Evolutionary conservation across 2,888 invertebrate species (phyloP), one percentile per base, ranked within the genome.

Genomic region (Steromphala cineraria): DNA sequence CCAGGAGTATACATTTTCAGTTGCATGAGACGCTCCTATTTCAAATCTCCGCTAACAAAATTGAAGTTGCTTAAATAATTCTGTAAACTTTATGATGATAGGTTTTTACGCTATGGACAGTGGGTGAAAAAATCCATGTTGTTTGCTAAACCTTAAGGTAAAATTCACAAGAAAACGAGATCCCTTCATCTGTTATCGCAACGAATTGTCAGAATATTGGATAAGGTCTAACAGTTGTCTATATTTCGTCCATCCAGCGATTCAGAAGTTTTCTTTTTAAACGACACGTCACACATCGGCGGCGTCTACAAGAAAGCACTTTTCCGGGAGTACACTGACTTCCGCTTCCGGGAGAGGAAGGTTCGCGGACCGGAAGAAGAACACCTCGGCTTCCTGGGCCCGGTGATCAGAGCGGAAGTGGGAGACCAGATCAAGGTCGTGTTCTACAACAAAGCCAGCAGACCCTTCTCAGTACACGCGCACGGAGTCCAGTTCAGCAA

Each of bases 401-500:
- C 85, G 0, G 78, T 83, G 17, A 53, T 85, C 40, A 62, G 82
- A 17, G 83, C 79, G 19, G 82, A 85, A 31, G 76, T 79, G 4
- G 84, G 82, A 0, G 83, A 82, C 19, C 75, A 31, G 10, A 40
- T 85, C 10, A 79, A 56, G 17, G 62, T 85, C 10, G 80, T 80
- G 0, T 82, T 85, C 53, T 31, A 55, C 15, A 85, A 85, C 71
- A 80, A 83, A 8, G 85, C 83, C 17, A 10, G 40, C 40, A 67
- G 75, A 15, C 19, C 46, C 0, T 85, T 78, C 40, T 83, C 85
- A 24, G 79, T 85, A 31, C 82, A 85, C 24, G 79, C 83, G 0
- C 83, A 81, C 67, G 85, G 85, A 2, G 86, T 89, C 19, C 82
- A 86, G 17, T 87, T 86, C 56, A 80, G 84, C 67, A 90, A 90